Conservation (phyloP, 2,113 vertebrate species). For the Daboia siamensis region DNA sequence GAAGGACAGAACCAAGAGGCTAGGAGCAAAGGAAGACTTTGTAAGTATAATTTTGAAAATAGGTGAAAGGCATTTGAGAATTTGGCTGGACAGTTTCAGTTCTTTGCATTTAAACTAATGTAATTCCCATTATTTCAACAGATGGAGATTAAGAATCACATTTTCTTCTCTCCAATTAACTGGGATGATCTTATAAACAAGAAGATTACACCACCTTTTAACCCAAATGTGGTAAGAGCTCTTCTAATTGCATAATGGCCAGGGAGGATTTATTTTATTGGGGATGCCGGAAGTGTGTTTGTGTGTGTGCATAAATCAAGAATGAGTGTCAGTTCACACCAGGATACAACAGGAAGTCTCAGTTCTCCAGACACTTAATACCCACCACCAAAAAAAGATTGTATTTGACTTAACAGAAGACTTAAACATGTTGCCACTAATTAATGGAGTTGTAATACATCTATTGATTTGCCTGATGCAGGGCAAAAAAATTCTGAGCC, state of each 20-base stretch:
- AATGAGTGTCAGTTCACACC: background rate
- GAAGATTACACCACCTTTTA: slow-evolving; percentile 98
- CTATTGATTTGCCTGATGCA: background rate
- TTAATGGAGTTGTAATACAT: background rate
- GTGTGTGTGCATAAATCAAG: background rate
- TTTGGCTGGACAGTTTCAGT: slow-evolving; percentile 11
- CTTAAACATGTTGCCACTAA: background rate
- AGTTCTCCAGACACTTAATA: background rate
- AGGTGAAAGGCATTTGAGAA: background rate
- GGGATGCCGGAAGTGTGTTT: background rate
- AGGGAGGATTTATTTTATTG: slow-evolving; percentile 2
- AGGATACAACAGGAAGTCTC: background rate
- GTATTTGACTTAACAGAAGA: background rate
- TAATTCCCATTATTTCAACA: slow-evolving; percentile 66
- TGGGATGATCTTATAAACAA: slow-evolving; percentile 98
- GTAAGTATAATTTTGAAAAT: slow-evolving; percentile 73
- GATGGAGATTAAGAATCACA: slow-evolving; percentile 96
- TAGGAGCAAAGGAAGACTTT: slow-evolving; percentile 94
- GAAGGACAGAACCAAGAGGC: slow-evolving; percentile 91
- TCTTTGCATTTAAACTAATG: slow-evolving; percentile 55
- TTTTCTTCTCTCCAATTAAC: slow-evolving; percentile 98
- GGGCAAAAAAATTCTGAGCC: background rate
- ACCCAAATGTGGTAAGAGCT: slow-evolving; percentile 94
- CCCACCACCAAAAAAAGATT: background rate
- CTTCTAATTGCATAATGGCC: slow-evolving; percentile 45